Evolutionary conservation across 2,888 invertebrate genomes (phyloP).

Genomic region (Lasioglossum lativentre): DNA sequence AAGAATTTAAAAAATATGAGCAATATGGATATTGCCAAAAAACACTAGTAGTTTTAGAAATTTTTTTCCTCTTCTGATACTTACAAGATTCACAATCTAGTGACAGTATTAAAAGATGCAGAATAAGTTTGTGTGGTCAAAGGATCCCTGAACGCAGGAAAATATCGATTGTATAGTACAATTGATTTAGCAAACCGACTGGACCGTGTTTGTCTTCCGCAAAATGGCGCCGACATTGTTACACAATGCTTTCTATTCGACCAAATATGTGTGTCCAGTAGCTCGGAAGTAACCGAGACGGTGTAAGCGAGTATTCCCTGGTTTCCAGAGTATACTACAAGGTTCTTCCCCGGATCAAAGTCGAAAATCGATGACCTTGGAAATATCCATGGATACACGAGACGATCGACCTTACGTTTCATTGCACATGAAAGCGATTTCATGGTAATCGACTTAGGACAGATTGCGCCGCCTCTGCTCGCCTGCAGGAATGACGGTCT

Average conservation of each 20-base stretch:
- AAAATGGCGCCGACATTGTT: background rate
- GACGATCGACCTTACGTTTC: background rate
- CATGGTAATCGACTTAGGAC: background rate
- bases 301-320: background rate
- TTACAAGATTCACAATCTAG: too few species aligned
- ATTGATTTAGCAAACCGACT: background rate
- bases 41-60: too few species aligned
- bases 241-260: background rate
- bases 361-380: background rate
- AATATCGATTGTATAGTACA: too few species aligned
- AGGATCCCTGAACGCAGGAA: too few species aligned
- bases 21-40: too few species aligned
- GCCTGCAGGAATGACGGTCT: background rate
- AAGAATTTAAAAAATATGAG: too few species aligned
- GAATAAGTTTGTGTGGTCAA: too few species aligned
- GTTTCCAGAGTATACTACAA: background rate
- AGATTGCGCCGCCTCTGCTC: background rate
- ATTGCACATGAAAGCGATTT: background rate
- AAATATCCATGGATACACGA: background rate
- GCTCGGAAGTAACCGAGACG: background rate
- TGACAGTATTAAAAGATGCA: too few species aligned
- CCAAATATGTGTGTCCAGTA: background rate
- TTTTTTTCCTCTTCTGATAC: too few species aligned
- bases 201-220: too few species aligned
- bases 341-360: background rate